Base-by-base conservation (phyloP, 1,140 invertebrate genomes). In the Stenopsyche tienmushanensis region DNA sequence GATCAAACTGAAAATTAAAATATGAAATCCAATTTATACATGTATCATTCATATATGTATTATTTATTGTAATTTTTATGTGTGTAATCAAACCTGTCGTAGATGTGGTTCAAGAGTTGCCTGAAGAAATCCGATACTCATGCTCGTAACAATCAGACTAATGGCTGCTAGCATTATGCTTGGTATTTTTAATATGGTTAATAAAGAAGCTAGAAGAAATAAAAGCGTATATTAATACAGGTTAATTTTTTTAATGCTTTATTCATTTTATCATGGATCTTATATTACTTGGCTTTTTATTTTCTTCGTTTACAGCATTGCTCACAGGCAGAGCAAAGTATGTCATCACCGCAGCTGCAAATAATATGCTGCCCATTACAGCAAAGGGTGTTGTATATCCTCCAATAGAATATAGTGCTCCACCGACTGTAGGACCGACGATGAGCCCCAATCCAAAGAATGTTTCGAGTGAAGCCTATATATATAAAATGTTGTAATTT, bases 381-480 rank as follows among this genome's bases (percentile, higher is more conserved):
- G 87, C 88, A 75, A 97, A 97, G 0, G 95, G 94, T 2, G 93
- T 83, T 0, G 86, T 86, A 76, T 92, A 97, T 0, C 94, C 94
- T 17, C 94, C 92, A 1, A 86, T 71, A 80, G 88, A 75, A 65
- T 90, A 96, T 0, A 96, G 78, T 7, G 86, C 85, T 3, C 92
- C 92, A 1, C 92, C 92, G 3, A 95, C 82, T 0, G 91, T 91
- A 0, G 93, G 93, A 0, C 92, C 93, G 3, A 91, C 88, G 54
- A 94, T 94, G 15, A 93, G 82, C 0, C 94, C 94, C 0, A 96
- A 75, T 0, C 93, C 94, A 74, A 92, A 94, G 75, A 92, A 96
- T 1, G 93, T 94, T 77, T 97, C 94, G 65, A 96, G 76, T 0
- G 88, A 87, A 1, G 90, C 90, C 90, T 92, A 80, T 62, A 57